A percentile compares a stretch with the other conserved stretches of the same genome.
Conservation (phyloP, 2,113 vertebrate species). For the Nothocercus julius region DNA sequence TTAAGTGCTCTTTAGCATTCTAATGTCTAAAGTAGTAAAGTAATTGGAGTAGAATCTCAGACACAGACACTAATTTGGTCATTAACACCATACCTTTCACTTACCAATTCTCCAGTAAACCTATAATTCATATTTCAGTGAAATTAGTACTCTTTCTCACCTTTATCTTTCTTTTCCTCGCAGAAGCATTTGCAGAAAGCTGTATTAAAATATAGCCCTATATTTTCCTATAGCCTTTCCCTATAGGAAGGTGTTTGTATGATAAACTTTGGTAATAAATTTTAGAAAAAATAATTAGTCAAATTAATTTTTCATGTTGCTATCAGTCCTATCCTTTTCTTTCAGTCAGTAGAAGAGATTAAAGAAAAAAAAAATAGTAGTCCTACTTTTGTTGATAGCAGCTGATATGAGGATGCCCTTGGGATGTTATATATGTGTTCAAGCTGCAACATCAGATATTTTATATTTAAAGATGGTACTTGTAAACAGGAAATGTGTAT, state of each 20-base stretch:
- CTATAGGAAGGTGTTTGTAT: background rate
- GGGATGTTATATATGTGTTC: background rate
- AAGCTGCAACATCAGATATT: background rate
- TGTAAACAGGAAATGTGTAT: background rate
- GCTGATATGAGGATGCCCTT: background rate
- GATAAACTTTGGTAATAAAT: background rate
- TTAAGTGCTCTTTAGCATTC: background rate
- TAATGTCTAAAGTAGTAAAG: background rate
- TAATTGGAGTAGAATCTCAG: background rate
- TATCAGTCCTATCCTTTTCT: background rate
- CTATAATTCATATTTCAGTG: background rate
- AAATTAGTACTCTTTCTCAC: background rate
- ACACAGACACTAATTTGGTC: background rate
- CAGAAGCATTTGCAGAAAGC: background rate
- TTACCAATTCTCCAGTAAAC: background rate
- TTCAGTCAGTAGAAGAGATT: background rate
- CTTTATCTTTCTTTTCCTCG: background rate
- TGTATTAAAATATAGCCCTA: background rate
- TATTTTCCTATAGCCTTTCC: background rate
- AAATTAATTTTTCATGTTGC: conserved; percentile 1
- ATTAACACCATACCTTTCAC: background rate
- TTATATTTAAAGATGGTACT: background rate
- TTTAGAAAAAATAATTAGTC: background rate
- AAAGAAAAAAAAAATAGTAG: background rate
- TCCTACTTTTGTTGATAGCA: background rate